Conservation (phyloP, 2,113 vertebrate genomes). For the Artemisiospiza belli region DNA sequence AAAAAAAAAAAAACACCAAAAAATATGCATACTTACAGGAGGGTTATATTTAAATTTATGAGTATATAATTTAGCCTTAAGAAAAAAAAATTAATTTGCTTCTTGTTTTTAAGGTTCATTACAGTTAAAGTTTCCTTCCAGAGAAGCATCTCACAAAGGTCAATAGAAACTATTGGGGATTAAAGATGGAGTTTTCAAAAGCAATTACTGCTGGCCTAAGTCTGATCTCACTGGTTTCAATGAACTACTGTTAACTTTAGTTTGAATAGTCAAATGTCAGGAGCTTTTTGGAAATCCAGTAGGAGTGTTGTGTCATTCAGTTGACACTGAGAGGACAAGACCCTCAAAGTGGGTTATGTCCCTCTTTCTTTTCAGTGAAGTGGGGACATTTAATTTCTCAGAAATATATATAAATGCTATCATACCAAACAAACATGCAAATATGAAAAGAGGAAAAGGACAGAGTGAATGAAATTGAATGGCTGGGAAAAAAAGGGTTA, state of each 20-base stretch:
- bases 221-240: not conserved
- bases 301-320: not conserved
- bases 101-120: slow-evolving; percentile 2
- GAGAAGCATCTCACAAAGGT: not conserved
- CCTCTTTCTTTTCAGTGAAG: not conserved
- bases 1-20: not conserved
- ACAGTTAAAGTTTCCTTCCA: not conserved
- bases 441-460: rapidly evolving
- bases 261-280: not conserved
- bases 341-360: not conserved
- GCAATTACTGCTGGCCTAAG: not conserved
- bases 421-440: not conserved
- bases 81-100: not conserved
- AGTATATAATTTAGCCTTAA: not conserved
- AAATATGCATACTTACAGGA: not conserved
- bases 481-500: not conserved
- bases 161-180: not conserved
- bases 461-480: not conserved
- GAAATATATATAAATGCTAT: not conserved
- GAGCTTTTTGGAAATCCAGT: not conserved
- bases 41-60: not conserved
- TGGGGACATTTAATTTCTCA: not conserved
- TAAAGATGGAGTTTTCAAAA: slow-evolving; percentile 11
- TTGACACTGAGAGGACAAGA: not conserved
- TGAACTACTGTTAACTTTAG: not conserved